These are phyloP conservation scores for Rhagonycha fulva DNA, from an alignment of 2,888 invertebrate species.

Conservation along the genomic window DNA sequence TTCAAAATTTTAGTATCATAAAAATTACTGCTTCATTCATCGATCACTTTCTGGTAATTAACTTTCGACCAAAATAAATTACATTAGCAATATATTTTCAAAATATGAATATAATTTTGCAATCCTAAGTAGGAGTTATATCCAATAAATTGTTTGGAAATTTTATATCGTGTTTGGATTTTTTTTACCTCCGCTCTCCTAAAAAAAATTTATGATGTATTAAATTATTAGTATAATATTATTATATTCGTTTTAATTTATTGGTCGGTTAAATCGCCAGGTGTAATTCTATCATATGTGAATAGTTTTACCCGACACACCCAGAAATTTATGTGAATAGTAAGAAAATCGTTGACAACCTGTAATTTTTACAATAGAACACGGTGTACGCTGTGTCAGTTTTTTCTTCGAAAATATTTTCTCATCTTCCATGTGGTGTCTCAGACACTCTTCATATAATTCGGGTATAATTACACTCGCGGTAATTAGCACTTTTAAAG, in stretches of 20 bases:
- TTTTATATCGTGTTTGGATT: neutral
- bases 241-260: neutral
- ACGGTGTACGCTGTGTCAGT: neutral
- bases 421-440: neutral
- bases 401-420: neutral
- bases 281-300: neutral
- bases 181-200: neutral
- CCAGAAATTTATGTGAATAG: neutral
- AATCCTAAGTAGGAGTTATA: neutral
- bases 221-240: neutral
- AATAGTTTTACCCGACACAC: neutral
- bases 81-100: neutral
- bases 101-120: neutral
- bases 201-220: neutral
- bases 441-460: neutral
- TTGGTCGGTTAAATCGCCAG: neutral
- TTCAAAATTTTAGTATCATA: neutral
- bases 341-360: neutral
- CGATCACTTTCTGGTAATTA: neutral
- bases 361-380: neutral
- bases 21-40: neutral
- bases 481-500: neutral
- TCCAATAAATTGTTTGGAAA: neutral
- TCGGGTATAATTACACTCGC: neutral
- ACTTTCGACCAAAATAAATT: neutral